Evolutionary conservation across 2,113 vertebrate species (phyloP).

Genomic region (Blennius ocellaris): DNA sequence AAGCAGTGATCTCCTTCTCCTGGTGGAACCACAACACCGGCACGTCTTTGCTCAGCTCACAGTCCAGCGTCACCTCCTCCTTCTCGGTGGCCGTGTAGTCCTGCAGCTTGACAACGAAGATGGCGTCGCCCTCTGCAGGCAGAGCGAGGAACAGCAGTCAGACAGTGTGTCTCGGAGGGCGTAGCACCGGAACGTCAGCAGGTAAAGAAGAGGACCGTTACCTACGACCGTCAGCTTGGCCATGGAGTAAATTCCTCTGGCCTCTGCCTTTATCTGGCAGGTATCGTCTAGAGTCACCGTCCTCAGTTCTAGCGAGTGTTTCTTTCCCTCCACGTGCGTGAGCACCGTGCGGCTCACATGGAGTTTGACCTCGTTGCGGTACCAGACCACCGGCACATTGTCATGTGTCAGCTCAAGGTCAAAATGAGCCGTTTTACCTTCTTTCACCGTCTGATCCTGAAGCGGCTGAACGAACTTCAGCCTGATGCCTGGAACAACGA

Average conservation of each 20-base stretch:
- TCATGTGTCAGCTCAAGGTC: constrained; percentile 94
- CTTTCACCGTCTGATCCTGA: constrained; percentile 93
- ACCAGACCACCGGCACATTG: constrained; percentile 91
- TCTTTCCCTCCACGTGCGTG: constrained; percentile 90
- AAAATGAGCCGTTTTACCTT: constrained; percentile 90
- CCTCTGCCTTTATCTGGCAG: constrained; percentile 95
- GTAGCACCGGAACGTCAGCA: too few relatives aligned
- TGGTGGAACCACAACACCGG: constrained; percentile 94
- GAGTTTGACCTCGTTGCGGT: constrained; percentile 93
- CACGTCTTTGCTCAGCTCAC: constrained; percentile 97
- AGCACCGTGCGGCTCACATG: constrained; percentile 92
- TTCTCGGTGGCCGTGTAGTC: constrained; percentile 94
- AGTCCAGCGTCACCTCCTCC: constrained; percentile 90
- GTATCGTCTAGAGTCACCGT: constrained; percentile 93
- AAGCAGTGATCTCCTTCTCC: constrained; percentile 90
- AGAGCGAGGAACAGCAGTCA: neutral
- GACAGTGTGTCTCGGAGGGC: too few relatives aligned
- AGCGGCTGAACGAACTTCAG: constrained; percentile 90
- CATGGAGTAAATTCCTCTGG: constrained; percentile 87
- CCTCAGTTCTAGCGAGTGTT: constrained; percentile 92
- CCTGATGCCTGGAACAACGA: constrained; percentile 89
- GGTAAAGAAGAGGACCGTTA: constrained; percentile 73
- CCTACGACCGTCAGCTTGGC: constrained; percentile 94
- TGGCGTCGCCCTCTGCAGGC: constrained; percentile 92
- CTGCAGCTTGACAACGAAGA: constrained; percentile 93